Evolutionary conservation across 2,888 invertebrate genomes (phyloP).

Genomic region (Pogonocherus hispidulus): DNA sequence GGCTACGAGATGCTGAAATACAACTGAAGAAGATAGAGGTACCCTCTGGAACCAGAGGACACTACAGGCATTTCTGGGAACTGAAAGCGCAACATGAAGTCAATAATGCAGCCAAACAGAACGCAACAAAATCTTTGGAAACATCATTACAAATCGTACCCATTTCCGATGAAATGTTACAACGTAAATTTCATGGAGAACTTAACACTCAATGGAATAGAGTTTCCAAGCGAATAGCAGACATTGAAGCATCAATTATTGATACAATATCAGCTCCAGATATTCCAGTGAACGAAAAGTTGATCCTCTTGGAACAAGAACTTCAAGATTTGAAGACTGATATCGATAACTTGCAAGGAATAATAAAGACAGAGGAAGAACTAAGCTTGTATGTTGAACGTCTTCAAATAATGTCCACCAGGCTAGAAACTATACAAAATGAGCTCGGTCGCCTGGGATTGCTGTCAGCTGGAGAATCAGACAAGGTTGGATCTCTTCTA

Average conservation of each 20-base stretch:
- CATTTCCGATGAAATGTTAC: slow-evolving; percentile 87
- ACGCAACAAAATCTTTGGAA: slow-evolving; percentile 81
- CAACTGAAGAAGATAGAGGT: slow-evolving; percentile 77
- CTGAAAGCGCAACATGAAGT: slow-evolving; percentile 89
- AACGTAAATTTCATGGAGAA: slow-evolving; percentile 83
- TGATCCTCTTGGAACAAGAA: slow-evolving; percentile 82
- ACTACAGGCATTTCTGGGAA: slow-evolving; percentile 90
- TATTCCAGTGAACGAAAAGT: slow-evolving; percentile 81
- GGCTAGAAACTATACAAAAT: slow-evolving; percentile 84
- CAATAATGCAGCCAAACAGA: slow-evolving; percentile 82
- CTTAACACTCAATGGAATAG: slow-evolving; percentile 83
- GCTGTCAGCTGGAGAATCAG: slow-evolving; percentile 81
- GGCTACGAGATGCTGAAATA: slow-evolving; percentile 82
- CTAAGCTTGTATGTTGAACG: slow-evolving; percentile 85
- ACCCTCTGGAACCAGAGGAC: slow-evolving; percentile 76
- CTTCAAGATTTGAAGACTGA: slow-evolving; percentile 80
- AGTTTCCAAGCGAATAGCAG: slow-evolving; percentile 75
- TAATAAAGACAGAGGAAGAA: slow-evolving; percentile 88
- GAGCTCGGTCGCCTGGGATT: slow-evolving; percentile 83
- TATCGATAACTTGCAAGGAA: slow-evolving; percentile 81
- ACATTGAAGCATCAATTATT: slow-evolving; percentile 78
- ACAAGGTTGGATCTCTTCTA: slow-evolving; percentile 81
- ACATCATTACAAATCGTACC: slow-evolving; percentile 84
- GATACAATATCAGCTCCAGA: slow-evolving; percentile 81
- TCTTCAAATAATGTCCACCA: slow-evolving; percentile 81